phyloP scores from a whole-genome alignment of 1,140 invertebrate species.

The Drosophila baimaii region DNA sequence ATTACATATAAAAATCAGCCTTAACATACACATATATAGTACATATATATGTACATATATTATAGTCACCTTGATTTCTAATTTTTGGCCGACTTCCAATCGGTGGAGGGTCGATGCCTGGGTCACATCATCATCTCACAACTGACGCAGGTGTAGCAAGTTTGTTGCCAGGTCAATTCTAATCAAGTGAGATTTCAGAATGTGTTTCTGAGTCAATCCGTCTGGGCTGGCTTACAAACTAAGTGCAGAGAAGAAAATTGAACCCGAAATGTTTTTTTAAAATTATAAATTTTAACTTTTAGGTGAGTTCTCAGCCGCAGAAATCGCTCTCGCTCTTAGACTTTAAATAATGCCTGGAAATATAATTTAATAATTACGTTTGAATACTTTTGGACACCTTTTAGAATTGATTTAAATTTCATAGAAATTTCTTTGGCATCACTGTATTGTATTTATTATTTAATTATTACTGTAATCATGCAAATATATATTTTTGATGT shows the following conservation, averaged over 20 bases:
- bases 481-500: too few species aligned
- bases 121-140: slow-evolving; percentile 11
- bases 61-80: not conserved
- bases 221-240: slow-evolving; percentile 15
- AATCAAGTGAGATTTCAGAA: slow-evolving; percentile 8
- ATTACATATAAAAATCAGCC: not conserved
- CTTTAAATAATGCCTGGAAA: too few species aligned
- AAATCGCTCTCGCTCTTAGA: too few species aligned
- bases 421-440: too few species aligned
- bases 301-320: too few species aligned
- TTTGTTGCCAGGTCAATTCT: slow-evolving; percentile 35
- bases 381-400: too few species aligned
- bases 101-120: slow-evolving; percentile 12
- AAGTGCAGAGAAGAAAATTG: slow-evolving; percentile 11
- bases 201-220: slow-evolving; percentile 14
- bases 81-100: slow-evolving; percentile 20
- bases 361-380: too few species aligned
- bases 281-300: not conserved
- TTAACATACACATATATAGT: too few species aligned
- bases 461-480: too few species aligned
- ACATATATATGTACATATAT: too few species aligned
- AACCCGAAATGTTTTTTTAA: not conserved
- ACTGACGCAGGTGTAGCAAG: slow-evolving; percentile 41
- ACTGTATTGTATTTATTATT: too few species aligned
- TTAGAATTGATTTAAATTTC: too few species aligned